Evolutionary conservation across 2,888 invertebrate species (phyloP).

Genomic region (Acanthosepion lycidas): DNA sequence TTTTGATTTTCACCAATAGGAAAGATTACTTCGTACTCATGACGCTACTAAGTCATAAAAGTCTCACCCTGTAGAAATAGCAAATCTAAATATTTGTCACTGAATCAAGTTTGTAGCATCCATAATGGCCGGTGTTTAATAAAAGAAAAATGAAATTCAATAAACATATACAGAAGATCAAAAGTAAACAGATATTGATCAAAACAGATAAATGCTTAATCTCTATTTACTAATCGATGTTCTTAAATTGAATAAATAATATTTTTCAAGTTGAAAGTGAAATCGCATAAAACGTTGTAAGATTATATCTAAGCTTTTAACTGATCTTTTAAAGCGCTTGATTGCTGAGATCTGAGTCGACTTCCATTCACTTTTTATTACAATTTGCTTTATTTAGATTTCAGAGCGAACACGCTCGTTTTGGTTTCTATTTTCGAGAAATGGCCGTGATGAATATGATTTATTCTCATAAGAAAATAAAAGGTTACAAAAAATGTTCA

Average conservation of each 20-base stretch:
- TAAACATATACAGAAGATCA: neutral
- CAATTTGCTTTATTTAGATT: too few species aligned
- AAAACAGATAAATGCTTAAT: neutral
- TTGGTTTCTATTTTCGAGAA: too few species aligned
- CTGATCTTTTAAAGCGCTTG: neutral
- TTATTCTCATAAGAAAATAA: too few species aligned
- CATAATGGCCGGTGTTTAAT: neutral
- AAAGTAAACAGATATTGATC: neutral
- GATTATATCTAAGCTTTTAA: conserved; percentile 8
- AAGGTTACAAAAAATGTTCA: too few species aligned
- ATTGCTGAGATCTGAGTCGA: neutral
- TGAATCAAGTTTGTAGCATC: neutral
- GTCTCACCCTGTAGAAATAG: neutral
- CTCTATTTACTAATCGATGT: neutral
- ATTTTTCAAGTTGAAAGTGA: conserved; percentile 11
- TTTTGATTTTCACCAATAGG: neutral
- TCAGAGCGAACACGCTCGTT: too few species aligned
- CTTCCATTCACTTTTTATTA: too few species aligned
- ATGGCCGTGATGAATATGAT: too few species aligned
- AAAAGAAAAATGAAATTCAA: neutral
- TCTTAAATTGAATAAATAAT: neutral
- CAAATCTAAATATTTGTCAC: neutral
- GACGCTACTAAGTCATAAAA: neutral
- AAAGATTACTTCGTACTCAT: neutral
- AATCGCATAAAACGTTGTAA: neutral